Percentiles rank a stretch among this genome's conserved stretches.
phyloP scores from a whole-genome alignment of 2,113 vertebrate genomes.

The Canis aureus region DNA sequence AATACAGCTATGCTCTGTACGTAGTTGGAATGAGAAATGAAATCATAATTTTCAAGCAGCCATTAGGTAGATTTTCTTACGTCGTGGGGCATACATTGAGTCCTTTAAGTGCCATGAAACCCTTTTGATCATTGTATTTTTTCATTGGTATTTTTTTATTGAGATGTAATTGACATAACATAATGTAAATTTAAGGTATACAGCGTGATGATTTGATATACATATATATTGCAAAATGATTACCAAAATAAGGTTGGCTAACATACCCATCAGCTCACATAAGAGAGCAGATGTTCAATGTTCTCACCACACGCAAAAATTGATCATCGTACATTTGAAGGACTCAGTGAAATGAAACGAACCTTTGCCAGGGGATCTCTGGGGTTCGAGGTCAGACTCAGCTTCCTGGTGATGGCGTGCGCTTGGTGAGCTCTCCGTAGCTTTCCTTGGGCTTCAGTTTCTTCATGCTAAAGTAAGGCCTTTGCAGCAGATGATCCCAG shows the following conservation, averaged over 20 bases:
- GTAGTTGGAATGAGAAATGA: not conserved
- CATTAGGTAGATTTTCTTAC: not conserved
- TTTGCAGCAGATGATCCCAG: not conserved
- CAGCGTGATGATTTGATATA: not conserved
- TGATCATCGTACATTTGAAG: not conserved
- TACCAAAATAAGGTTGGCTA: not conserved
- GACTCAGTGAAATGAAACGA: not conserved
- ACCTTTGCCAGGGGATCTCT: not conserved
- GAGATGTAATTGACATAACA: not conserved
- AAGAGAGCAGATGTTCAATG: not conserved
- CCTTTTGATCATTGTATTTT: constrained; percentile 10
- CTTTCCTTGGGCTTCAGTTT: not conserved
- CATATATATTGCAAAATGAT: not conserved
- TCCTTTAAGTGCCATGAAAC: not conserved
- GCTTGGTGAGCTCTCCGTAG: not conserved
- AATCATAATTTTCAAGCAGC: not conserved
- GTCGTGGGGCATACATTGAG: not conserved
- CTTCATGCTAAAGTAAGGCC: not conserved
- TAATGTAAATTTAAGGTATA: not conserved
- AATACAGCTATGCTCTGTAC: not conserved
- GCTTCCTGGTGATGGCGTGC: not conserved
- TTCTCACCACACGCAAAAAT: not conserved
- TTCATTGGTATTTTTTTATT: not conserved
- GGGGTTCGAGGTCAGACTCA: not conserved
- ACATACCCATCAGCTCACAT: not conserved